Percentiles rank a stretch among this genome's conserved stretches.
These are phyloP conservation scores for Todus mexicanus DNA, from an alignment of 2,797 vertebrate genomes.

Conservation along the genomic window DNA sequence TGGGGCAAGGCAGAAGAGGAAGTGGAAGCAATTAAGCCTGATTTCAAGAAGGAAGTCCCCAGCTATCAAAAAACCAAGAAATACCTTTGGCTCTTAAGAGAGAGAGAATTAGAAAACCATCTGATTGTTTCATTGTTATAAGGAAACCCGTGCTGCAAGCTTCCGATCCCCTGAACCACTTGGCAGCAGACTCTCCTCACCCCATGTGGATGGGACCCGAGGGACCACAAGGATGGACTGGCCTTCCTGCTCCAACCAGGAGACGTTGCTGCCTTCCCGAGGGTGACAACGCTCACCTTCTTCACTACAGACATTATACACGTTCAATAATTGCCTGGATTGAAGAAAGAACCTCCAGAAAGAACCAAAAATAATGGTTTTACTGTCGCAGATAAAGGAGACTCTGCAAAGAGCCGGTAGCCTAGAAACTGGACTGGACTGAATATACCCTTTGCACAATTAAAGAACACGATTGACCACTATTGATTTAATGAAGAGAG, in stretches of 20 bases:
- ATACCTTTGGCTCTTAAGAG: not conserved
- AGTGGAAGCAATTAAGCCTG: not conserved
- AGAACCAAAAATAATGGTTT: not conserved
- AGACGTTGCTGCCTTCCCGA: not conserved
- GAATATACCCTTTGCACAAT: not conserved
- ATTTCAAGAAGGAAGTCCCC: conserved; percentile 17
- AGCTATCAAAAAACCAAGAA: not conserved
- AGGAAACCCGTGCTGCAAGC: not conserved
- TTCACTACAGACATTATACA: not conserved
- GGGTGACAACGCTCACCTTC: not conserved
- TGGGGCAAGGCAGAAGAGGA: not conserved
- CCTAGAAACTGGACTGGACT: not conserved
- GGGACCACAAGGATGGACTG: not conserved
- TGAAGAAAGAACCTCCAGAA: not conserved
- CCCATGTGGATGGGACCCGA: rapidly evolving
- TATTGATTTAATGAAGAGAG: not conserved
- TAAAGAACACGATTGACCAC: not conserved
- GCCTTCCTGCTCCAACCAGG: not conserved
- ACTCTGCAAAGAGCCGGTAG: not conserved
- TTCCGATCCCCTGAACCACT: not conserved
- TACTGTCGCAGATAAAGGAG: not conserved
- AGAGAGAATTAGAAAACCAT: not conserved
- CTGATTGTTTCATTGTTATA: not conserved
- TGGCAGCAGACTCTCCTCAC: rapidly evolving
- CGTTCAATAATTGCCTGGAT: not conserved